Evolutionary conservation across 2,797 vertebrate genomes (phyloP).

Genomic region (Tinamus major): DNA sequence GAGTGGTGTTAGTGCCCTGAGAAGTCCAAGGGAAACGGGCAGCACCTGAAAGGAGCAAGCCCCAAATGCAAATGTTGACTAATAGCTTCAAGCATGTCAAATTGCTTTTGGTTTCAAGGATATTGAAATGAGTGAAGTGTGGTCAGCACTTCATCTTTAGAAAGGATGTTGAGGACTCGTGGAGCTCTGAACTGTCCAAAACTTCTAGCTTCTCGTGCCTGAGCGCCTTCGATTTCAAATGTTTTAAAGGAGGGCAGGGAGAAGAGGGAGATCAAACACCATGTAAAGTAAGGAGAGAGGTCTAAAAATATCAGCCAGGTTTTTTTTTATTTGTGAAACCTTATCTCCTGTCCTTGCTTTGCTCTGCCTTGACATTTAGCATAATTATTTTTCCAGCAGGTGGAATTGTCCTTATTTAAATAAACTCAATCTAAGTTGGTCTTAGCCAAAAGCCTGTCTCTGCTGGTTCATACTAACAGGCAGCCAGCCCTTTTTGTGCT

Average conservation of each 20-base stretch:
- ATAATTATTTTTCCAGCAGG: slow-evolving; percentile 72
- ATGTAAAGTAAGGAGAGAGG: slow-evolving; percentile 18
- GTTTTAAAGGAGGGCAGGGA: not conserved
- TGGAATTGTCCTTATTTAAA: slow-evolving; percentile 69
- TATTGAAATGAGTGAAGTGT: not conserved
- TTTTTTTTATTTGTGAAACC: slow-evolving; percentile 67
- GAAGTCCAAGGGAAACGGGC: not conserved
- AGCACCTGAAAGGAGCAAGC: not conserved
- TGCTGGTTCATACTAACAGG: not conserved
- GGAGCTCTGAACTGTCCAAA: not conserved
- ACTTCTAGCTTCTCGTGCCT: not conserved
- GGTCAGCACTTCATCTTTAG: not conserved
- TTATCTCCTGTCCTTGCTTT: slow-evolving; percentile 65
- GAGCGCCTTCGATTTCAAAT: not conserved
- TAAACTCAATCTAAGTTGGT: not conserved
- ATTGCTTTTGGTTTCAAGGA: slow-evolving; percentile 22
- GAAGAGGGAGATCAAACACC: not conserved
- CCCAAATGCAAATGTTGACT: slow-evolving; percentile 5
- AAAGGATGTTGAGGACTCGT: not conserved
- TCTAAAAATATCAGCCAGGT: slow-evolving; percentile 62
- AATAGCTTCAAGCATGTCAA: slow-evolving; percentile 30
- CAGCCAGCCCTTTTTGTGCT: not conserved
- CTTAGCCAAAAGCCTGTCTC: not conserved
- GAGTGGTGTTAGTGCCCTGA: not conserved
- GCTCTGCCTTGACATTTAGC: slow-evolving; percentile 69